Percentiles rank a stretch among this genome's conserved stretches.
phyloP scores from a whole-genome alignment of 1,140 invertebrate species.

The Bombus huntii region DNA sequence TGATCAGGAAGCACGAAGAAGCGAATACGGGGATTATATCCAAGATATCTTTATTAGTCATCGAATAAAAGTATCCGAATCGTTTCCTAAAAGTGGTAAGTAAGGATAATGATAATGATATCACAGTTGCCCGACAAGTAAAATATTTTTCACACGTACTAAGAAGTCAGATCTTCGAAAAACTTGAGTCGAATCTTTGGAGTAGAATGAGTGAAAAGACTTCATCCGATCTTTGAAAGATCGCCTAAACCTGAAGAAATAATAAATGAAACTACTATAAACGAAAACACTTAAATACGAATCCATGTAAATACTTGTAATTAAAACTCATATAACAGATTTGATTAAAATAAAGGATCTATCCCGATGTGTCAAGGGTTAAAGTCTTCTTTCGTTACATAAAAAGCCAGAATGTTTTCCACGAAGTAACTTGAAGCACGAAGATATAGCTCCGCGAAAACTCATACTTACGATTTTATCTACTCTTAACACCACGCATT shows the following conservation, averaged over 20 bases:
- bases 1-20: not conserved
- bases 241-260: too few species aligned
- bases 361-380: not conserved
- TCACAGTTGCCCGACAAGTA: too few species aligned
- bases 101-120: too few species aligned
- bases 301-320: too few species aligned
- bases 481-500: constrained; percentile 12
- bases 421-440: constrained; percentile 9
- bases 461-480: constrained; percentile 23
- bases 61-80: not conserved
- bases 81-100: not conserved
- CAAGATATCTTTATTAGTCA: not conserved
- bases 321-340: too few species aligned
- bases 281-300: too few species aligned
- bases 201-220: too few species aligned
- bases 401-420: constrained; percentile 15
- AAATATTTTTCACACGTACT: not conserved
- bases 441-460: constrained; percentile 2
- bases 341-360: too few species aligned
- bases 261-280: too few species aligned
- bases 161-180: not conserved
- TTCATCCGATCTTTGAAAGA: too few species aligned
- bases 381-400: constrained; percentile 16
- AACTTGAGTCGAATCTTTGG: not conserved
- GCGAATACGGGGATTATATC: not conserved